Conservation (phyloP, 2,888 invertebrate genomes). For the Drosophila melanosoma region DNA sequence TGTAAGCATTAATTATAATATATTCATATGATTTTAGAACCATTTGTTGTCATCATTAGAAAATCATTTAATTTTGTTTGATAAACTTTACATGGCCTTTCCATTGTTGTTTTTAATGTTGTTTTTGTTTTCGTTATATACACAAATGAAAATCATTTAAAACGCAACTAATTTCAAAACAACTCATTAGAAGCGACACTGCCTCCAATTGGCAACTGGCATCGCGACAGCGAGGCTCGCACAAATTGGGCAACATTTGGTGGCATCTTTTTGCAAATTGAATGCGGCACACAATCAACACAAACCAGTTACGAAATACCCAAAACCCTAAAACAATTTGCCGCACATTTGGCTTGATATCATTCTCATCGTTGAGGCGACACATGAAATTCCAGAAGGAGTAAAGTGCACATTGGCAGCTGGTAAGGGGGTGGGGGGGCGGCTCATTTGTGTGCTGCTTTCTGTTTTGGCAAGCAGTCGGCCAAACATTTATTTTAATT, state of each 20-base stretch:
- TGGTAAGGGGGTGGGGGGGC: not conserved
- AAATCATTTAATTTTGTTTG: constrained; percentile 19
- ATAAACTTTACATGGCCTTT: constrained; percentile 32
- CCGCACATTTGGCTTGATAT: constrained; percentile 68
- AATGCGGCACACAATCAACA: constrained; percentile 40
- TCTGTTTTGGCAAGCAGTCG: constrained; percentile 52
- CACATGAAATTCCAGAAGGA: constrained; percentile 44
- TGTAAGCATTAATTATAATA: not conserved
- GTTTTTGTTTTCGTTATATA: constrained; percentile 12
- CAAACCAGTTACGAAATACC: not conserved
- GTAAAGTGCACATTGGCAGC: not conserved
- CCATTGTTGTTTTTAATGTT: constrained; percentile 19
- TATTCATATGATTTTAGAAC: not conserved
- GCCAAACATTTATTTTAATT: constrained; percentile 75
- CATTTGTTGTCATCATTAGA: constrained; percentile 4
- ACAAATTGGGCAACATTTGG: constrained; percentile 58
- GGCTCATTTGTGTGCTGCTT: constrained; percentile 40
- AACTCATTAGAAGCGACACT: constrained; percentile 70
- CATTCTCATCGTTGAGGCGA: constrained; percentile 64
- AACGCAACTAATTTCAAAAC: constrained; percentile 70
- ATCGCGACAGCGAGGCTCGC: constrained; percentile 29
- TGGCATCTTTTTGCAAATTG: constrained; percentile 56
- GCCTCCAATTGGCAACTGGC: constrained; percentile 23
- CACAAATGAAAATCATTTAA: constrained; percentile 57
- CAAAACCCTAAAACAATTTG: constrained; percentile 30